Conservation (phyloP, 2,113 vertebrate genomes). For the Xiphophorus maculatus region DNA sequence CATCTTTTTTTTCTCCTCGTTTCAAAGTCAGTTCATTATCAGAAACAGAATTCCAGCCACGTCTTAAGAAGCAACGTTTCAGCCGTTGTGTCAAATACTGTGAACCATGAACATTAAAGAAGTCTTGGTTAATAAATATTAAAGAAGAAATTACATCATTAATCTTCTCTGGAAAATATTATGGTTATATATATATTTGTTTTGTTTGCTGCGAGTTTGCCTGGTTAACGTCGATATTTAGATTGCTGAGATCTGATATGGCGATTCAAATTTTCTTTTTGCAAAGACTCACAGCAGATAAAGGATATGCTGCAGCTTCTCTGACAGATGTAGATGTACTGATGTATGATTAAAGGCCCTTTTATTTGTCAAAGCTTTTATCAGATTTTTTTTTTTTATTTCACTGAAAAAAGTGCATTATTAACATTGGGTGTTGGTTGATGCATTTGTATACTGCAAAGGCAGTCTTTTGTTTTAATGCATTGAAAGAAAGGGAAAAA, state of each 20-base stretch:
- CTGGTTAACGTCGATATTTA: background rate
- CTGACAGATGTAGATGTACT: too few species aligned
- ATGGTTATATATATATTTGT: background rate
- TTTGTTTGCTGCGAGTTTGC: background rate
- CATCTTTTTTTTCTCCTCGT: constrained; percentile 54
- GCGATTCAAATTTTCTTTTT: background rate
- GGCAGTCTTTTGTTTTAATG: too few species aligned
- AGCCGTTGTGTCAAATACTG: constrained; percentile 17
- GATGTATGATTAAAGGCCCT: too few species aligned
- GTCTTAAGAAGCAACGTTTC: constrained; percentile 45
- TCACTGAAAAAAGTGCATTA: too few species aligned
- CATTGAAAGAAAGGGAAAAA: too few species aligned
- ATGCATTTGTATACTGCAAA: too few species aligned
- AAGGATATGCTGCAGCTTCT: too few species aligned
- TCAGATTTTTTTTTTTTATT: too few species aligned
- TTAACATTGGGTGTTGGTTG: too few species aligned
- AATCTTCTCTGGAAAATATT: background rate
- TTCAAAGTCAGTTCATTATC: constrained; percentile 59
- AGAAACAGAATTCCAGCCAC: constrained; percentile 36
- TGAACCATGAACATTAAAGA: constrained; percentile 42
- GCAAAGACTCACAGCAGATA: background rate
- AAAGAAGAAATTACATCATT: constrained; percentile 9
- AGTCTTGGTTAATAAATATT: constrained; percentile 63
- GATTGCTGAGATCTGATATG: background rate
- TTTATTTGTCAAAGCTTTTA: too few species aligned